Evolutionary conservation across 2,797 vertebrate genomes (phyloP), one percentile per base, ranked within the genome.

Genomic region (Semotilus atromaculatus): DNA sequence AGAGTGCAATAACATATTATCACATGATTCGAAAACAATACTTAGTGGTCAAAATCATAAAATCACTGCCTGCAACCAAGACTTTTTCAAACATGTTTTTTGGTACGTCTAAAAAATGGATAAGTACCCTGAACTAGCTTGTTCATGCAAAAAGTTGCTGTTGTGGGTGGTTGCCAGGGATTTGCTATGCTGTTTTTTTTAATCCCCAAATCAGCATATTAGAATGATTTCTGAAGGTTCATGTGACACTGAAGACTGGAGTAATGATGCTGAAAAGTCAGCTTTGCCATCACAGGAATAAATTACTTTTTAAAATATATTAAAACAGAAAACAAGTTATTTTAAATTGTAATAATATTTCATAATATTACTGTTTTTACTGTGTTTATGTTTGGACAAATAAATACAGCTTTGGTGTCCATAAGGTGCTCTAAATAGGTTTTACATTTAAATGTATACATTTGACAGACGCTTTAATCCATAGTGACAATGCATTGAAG

Each of bases 21-120:
- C 82, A 86, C 70, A 40, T 76, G 55, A 76, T 75, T 62, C 36
- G 67, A 67, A 73, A 81, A 55, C 48, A 55, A 21, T 43, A 73
- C 58, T 79, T 80, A 73, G 29, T 72, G 53, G 67, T 84, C 10
- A 26, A 79, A 43, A 26, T 55, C n/a, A 66, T 67, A 67, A 80
- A 67, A 80, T 80, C 62, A 53, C 36, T n/a, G 23, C 66, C 23
- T 40, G 62, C 3, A 80, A 80, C 43, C 77, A 83, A 40, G 72
- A 38, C 31, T 5, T 53, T 34, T 80, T 51, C 78, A 80, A 68
- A 48, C 14, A 6, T 68, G 45, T 51, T 80, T 76, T 48, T 70
- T 80, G 10, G 40, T 80, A 13, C 40, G 26, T 79, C 58, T 16
- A 45, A 29, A 45, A 80, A 66, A 13, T 31, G 7, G 2, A 80